Percentiles rank a stretch among this genome's conserved stretches.
Conservation (phyloP, 1,140 invertebrate species). For the Maconellicoccus hirsutus region DNA sequence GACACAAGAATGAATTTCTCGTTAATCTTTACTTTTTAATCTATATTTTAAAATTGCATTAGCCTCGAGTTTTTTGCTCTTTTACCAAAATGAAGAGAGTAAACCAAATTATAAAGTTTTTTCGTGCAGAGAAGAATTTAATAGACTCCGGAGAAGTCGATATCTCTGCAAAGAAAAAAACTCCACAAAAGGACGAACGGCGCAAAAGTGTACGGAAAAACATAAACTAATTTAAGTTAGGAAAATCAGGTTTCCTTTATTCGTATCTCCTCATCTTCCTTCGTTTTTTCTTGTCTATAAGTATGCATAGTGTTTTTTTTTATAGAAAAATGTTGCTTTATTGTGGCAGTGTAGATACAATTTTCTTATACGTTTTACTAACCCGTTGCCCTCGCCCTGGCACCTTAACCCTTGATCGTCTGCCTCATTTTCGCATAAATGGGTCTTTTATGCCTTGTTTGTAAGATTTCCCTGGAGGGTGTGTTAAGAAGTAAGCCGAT, state of each 20-base stretch:
- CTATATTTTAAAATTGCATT: slow-evolving; percentile 8
- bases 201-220: slow-evolving; percentile 8
- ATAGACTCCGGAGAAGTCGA: neutral
- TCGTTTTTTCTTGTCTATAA: neutral
- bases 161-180: neutral
- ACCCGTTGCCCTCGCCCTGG: neutral
- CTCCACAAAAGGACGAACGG: neutral
- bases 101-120: slow-evolving; percentile 5
- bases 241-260: slow-evolving; percentile 17
- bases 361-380: neutral
- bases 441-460: slow-evolving; percentile 21
- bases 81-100: neutral
- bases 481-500: neutral
- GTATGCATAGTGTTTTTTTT: neutral
- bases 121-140: neutral
- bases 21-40: neutral
- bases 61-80: neutral
- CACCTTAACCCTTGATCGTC: neutral
- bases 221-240: slow-evolving; percentile 23
- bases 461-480: slow-evolving; percentile 19
- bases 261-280: neutral
- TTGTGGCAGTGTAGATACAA: slow-evolving; percentile 17
- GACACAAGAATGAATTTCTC: neutral
- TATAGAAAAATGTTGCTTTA: slow-evolving; percentile 19
- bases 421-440: slow-evolving; percentile 22